Conservation (phyloP, 2,797 vertebrate species). For the Amniataba percoides region DNA sequence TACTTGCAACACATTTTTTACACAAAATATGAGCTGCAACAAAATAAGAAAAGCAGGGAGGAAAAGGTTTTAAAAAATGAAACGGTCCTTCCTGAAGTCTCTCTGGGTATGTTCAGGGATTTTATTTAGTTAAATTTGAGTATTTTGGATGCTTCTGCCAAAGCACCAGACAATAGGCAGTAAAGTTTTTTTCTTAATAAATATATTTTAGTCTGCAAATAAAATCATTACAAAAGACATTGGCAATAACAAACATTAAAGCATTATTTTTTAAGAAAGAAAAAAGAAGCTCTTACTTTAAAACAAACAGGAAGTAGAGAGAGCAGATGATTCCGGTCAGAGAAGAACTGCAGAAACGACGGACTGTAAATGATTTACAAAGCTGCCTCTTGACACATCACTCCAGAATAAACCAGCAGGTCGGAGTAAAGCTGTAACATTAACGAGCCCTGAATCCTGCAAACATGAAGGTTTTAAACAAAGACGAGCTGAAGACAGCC, state of each 20-base stretch:
- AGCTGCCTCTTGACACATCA: neutral
- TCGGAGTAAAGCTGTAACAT: too few species aligned
- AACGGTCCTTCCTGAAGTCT: neutral
- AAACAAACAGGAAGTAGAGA: neutral
- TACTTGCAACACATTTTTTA: neutral
- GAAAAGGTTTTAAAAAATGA: too few species aligned
- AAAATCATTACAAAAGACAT: too few species aligned
- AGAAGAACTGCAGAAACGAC: too few species aligned
- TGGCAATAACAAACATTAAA: too few species aligned
- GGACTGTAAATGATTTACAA: slow-evolving; percentile 17
- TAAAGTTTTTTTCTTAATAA: neutral
- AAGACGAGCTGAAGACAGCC: slow-evolving; percentile 62
- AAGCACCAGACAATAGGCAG: neutral
- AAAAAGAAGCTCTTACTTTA: slow-evolving; percentile 4
- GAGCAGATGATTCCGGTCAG: too few species aligned
- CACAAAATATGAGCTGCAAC: neutral
- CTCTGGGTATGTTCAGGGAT: neutral
- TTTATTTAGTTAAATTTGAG: neutral
- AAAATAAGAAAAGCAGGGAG: neutral
- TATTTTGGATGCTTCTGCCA: neutral
- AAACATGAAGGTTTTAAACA: slow-evolving; percentile 69
- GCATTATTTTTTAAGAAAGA: too few species aligned
- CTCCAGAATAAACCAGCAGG: neutral
- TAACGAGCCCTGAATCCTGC: neutral
- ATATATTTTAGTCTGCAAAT: too few species aligned